phyloP scores from a whole-genome alignment of 2,113 vertebrate genomes.

The Pseudolaguvia tuberculata region DNA sequence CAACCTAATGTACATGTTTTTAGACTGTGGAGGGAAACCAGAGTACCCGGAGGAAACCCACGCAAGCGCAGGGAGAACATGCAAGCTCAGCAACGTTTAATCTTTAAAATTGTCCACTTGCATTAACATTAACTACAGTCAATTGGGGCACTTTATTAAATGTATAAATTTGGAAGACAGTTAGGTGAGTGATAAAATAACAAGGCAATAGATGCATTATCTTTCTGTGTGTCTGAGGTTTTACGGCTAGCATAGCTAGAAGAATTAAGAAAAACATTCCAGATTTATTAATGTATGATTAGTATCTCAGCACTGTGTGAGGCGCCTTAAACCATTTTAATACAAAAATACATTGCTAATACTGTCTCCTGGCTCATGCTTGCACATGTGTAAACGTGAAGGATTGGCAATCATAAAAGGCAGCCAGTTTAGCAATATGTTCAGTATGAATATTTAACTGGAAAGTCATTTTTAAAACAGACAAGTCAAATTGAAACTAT shows the following conservation, averaged over 20 bases:
- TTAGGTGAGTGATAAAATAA: background rate
- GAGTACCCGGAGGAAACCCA: too few relatives aligned
- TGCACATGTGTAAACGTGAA: conserved; percentile 18
- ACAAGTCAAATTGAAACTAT: conserved; percentile 2
- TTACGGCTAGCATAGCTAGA: conserved; percentile 38
- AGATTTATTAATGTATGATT: conserved; percentile 40
- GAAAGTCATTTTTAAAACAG: conserved; percentile 8
- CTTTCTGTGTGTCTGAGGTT: conserved; percentile 20
- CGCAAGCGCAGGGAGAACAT: too few relatives aligned
- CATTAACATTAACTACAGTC: too few relatives aligned
- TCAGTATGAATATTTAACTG: background rate
- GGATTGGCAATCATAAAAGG: conserved; percentile 33
- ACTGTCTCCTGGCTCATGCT: conserved; percentile 19
- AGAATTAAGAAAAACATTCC: conserved; percentile 29
- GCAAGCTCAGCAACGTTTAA: too few relatives aligned
- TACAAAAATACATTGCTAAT: conserved; percentile 32
- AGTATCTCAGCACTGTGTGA: conserved; percentile 27
- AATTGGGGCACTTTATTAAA: too few relatives aligned
- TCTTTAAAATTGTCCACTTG: too few relatives aligned
- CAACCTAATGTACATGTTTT: too few relatives aligned
- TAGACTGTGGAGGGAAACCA: too few relatives aligned
- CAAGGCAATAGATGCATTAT: conserved; percentile 8
- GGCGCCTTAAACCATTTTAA: conserved; percentile 29
- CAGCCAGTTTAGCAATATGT: conserved; percentile 16
- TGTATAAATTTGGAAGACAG: too few relatives aligned